A percentile compares a stretch with the other conserved stretches of the same genome.
Conservation (phyloP, 2,888 invertebrate genomes). For the Amphipoea lucens region DNA sequence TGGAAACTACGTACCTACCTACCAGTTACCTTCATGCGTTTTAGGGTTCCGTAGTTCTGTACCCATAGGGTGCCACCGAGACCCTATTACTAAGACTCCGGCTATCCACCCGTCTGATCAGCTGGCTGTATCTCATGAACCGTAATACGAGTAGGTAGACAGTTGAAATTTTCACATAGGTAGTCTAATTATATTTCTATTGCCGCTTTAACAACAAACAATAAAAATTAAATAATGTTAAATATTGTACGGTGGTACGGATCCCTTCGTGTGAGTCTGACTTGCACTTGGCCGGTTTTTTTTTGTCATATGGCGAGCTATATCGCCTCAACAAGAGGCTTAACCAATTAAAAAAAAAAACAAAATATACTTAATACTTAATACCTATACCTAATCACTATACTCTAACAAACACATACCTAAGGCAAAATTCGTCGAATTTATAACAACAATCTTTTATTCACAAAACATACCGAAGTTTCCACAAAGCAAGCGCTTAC, state of each 20-base stretch:
- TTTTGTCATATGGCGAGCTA: not conserved
- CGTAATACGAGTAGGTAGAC: not conserved
- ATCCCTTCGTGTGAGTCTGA: not conserved
- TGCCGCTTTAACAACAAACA: not conserved
- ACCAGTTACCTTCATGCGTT: not conserved
- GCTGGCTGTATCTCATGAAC: no score
- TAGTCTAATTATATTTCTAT: not conserved
- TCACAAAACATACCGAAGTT: constrained; percentile 69
- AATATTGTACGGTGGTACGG: not conserved
- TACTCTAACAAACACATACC: constrained; percentile 4
- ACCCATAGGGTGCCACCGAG: not conserved
- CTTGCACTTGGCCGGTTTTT: not conserved
- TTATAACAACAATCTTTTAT: constrained; percentile 63
- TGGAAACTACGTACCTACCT: not conserved
- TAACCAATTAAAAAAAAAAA: no score
- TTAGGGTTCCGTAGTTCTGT: not conserved
- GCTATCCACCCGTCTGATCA: not conserved
- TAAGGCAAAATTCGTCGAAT: constrained; percentile 20
- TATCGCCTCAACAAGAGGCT: not conserved
- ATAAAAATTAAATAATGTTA: not conserved
- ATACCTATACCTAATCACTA: not conserved
- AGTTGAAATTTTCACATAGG: not conserved
- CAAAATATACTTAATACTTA: no score
- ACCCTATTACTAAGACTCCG: not conserved
- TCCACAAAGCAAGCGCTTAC: constrained; percentile 59